Evolutionary conservation across 2,113 vertebrate genomes (phyloP).

Genomic region (Todiramphus chloris): DNA sequence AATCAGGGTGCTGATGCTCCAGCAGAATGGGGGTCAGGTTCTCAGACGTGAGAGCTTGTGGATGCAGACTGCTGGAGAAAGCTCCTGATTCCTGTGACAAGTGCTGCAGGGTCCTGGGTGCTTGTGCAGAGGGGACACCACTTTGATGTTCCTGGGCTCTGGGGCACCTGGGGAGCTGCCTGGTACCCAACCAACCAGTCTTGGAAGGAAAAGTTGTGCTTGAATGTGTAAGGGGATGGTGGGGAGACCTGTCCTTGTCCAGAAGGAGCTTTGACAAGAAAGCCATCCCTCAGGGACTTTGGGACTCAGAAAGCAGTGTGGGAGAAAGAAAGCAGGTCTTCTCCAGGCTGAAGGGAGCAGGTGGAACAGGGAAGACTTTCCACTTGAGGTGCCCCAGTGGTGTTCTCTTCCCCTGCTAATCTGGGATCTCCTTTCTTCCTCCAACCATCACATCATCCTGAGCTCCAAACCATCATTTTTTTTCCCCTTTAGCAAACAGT

Average conservation of each 20-base stretch:
- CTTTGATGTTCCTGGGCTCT: background rate
- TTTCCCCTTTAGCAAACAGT: background rate
- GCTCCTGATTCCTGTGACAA: background rate
- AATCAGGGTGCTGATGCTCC: background rate
- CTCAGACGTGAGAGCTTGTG: background rate
- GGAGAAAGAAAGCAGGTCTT: background rate
- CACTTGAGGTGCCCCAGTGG: background rate
- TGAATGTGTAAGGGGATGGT: background rate
- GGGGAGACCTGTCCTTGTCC: background rate
- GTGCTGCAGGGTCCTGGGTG: background rate
- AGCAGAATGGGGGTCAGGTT: background rate
- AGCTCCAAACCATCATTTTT: background rate
- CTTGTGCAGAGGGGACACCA: background rate
- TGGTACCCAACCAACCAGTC: background rate
- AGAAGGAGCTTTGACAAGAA: background rate
- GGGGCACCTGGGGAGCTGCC: background rate
- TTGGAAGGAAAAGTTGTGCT: background rate
- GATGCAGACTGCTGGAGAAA: background rate
- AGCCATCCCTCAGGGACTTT: background rate
- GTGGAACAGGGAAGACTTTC: background rate
- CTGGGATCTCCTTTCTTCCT: background rate
- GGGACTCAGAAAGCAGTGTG: background rate
- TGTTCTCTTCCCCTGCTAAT: background rate
- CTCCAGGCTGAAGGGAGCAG: background rate
- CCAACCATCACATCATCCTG: background rate